phyloP scores from a whole-genome alignment of 2,113 vertebrate genomes.

The Lathamus discolor region DNA sequence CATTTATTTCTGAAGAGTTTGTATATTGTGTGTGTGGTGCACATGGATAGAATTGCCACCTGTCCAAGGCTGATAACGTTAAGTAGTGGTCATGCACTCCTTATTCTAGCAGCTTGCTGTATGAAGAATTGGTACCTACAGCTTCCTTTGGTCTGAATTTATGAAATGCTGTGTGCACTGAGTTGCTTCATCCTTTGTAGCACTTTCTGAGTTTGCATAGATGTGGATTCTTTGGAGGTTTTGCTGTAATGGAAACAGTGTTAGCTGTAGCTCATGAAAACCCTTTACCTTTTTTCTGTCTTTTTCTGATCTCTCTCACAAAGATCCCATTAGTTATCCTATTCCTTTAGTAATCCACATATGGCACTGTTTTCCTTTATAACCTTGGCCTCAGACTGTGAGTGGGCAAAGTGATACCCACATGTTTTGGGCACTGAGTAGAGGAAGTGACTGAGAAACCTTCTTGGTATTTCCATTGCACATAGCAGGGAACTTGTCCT shows the following conservation, averaged over 20 bases:
- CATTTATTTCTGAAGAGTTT: constrained; percentile 67
- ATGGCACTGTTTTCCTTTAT: background rate
- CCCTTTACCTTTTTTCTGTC: background rate
- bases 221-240: background rate
- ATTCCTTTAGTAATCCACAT: background rate
- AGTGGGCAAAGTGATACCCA: background rate
- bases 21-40: constrained; percentile 37
- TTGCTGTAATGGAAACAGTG: background rate
- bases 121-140: background rate
- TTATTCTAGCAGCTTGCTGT: constrained; percentile 12
- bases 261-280: background rate
- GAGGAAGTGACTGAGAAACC: background rate
- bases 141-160: constrained; percentile 15
- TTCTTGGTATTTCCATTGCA: background rate
- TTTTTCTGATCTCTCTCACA: background rate
- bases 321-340: background rate
- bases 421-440: background rate
- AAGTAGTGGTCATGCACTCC: background rate
- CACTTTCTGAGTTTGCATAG: background rate
- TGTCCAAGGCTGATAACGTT: constrained; percentile 52
- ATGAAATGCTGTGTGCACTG: background rate
- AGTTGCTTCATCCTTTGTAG: constrained; percentile 16
- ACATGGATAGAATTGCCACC: constrained; percentile 49
- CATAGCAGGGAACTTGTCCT: background rate
- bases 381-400: background rate